Percentiles rank a stretch among this genome's conserved stretches.
Evolutionary conservation across 2,113 vertebrate species (phyloP).

Genomic region (Ia io): DNA sequence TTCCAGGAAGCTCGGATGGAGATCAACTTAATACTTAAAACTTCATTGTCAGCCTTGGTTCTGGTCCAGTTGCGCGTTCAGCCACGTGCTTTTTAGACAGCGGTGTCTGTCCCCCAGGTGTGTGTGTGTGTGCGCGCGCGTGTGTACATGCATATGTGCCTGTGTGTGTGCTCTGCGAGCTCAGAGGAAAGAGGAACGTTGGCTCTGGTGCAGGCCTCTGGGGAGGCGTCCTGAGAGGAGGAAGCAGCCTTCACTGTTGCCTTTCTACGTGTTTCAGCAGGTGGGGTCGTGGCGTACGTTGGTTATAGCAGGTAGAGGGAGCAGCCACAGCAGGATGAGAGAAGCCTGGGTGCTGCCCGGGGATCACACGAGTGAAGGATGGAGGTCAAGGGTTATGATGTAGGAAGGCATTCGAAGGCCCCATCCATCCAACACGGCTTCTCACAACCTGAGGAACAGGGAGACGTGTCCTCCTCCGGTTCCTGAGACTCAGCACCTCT

Average conservation of each 20-base stretch:
- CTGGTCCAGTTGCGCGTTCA: background rate
- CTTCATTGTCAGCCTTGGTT: background rate
- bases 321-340: background rate
- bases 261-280: background rate
- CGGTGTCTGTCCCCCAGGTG: rapidly evolving
- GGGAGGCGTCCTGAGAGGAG: background rate
- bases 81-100: background rate
- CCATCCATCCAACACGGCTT: background rate
- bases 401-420: background rate
- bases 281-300: background rate
- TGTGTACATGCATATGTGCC: background rate
- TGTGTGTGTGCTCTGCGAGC: background rate
- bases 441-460: background rate
- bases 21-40: background rate
- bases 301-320: background rate
- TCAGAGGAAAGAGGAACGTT: background rate
- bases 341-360: background rate
- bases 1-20: background rate
- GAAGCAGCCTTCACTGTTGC: background rate
- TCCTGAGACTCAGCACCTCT: background rate
- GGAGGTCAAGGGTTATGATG: background rate
- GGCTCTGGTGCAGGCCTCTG: background rate
- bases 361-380: background rate
- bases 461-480: background rate
- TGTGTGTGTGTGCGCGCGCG: background rate